These are phyloP conservation scores for Pangasius djambal DNA, from an alignment of 2,797 vertebrate species.

Conservation along the genomic window DNA sequence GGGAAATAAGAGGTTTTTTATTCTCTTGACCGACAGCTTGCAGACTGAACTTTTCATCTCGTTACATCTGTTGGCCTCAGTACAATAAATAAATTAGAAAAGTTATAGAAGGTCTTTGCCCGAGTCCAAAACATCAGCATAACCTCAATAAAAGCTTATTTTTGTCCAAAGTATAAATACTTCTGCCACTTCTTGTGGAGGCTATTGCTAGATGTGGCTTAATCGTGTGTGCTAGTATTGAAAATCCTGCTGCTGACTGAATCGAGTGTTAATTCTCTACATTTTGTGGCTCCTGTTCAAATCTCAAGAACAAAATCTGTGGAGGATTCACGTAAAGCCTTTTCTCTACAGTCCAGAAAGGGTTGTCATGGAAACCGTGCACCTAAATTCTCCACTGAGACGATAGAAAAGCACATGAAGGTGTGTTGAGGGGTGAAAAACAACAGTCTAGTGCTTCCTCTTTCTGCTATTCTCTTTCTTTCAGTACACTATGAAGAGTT, in stretches of 20 bases:
- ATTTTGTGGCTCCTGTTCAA: conserved; percentile 41
- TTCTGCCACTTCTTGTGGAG: neutral
- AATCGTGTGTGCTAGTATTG: neutral
- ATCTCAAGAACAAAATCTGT: conserved; percentile 51
- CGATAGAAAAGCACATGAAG: conserved; percentile 65
- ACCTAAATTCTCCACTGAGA: conserved; percentile 70
- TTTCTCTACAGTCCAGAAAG: conserved; percentile 65
- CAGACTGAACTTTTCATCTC: neutral
- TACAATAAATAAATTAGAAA: conserved; percentile 4
- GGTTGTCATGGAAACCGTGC: conserved; percentile 86
- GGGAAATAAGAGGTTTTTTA: neutral
- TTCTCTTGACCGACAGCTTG: neutral
- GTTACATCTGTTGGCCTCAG: neutral
- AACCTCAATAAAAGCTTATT: neutral
- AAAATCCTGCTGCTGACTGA: conserved; percentile 7
- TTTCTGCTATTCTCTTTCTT: conserved; percentile 22
- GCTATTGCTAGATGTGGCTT: neutral
- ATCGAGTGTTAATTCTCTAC: neutral
- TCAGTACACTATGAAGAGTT: conserved; percentile 57
- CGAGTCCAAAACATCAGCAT: neutral
- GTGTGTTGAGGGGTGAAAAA: conserved; percentile 52
- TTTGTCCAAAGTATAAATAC: neutral
- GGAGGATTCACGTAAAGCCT: conserved; percentile 37
- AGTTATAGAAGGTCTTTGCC: neutral
- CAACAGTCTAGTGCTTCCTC: conserved; percentile 42